Conservation (phyloP, 2,888 invertebrate genomes). For the Timandra comae region DNA sequence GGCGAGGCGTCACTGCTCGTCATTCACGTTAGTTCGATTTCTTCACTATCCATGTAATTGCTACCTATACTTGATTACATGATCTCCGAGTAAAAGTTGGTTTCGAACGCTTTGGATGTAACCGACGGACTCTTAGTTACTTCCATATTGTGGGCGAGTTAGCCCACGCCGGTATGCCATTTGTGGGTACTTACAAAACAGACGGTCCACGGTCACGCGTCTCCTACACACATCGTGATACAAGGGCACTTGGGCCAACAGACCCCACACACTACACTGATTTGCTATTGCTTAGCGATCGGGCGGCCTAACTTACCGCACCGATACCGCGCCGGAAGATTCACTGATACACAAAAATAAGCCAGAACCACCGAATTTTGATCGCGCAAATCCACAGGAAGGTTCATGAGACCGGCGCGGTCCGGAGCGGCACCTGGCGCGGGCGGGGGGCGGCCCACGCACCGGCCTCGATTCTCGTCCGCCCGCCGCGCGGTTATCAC, state of each 20-base stretch:
- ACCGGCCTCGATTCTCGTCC: slow-evolving; percentile 78
- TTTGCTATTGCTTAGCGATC: slow-evolving; percentile 25
- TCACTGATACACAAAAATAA: slow-evolving; percentile 67
- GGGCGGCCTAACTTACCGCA: slow-evolving; percentile 49
- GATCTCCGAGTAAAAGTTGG: slow-evolving; percentile 34
- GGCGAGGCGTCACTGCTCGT: slow-evolving; percentile 51
- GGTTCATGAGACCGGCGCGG: slow-evolving; percentile 79
- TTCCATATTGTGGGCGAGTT: slow-evolving; percentile 35
- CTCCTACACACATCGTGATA: slow-evolving; percentile 67
- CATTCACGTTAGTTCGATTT: slow-evolving; percentile 57
- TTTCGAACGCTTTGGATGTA: slow-evolving; percentile 26
- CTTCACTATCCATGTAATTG: slow-evolving; percentile 42
- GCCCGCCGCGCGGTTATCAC: slow-evolving; percentile 78
- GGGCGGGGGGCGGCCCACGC: slow-evolving; percentile 77
- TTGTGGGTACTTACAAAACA: slow-evolving; percentile 65
- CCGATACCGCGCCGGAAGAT: slow-evolving; percentile 63
- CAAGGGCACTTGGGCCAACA: slow-evolving; percentile 66
- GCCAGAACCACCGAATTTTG: slow-evolving; percentile 69
- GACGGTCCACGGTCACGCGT: slow-evolving; percentile 68
- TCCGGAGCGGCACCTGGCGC: slow-evolving; percentile 77
- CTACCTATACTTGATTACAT: slow-evolving; percentile 40
- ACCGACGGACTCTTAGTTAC: slow-evolving; percentile 22
- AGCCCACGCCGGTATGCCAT: slow-evolving; percentile 43
- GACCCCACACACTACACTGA: slow-evolving; percentile 67
- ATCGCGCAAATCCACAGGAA: slow-evolving; percentile 77